Base-by-base conservation (phyloP, 1,140 invertebrate species). In the Prorops nasuta region DNA sequence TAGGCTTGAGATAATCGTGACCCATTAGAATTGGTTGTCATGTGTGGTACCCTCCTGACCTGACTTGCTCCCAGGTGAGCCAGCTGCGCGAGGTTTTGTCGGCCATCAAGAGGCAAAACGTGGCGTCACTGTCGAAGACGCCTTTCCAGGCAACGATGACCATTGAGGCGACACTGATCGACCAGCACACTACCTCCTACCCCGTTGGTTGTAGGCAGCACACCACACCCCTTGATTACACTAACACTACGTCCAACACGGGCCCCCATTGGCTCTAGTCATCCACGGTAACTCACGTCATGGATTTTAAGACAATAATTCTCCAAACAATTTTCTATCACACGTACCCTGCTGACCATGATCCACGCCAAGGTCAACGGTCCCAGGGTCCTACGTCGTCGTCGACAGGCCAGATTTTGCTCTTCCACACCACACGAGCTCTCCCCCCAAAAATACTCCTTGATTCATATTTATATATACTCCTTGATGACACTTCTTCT, bases 231-330 rank as follows among this genome's bases (percentile, higher is more conserved):
- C 66, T 61, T 60, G 72, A 71, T 68, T 73, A 77, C 75, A 77
- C 75, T 72, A 76, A 77, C 75, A 74, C 72, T 71, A 42, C 75
- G 67, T 66, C 71, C 69, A 76, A 77, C 68, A 74, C 66, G 64
- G 71, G 68, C 62, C 73, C 74, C 60, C 69, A 77, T 66, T 77
- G 75, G 74, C 73, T 77, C 63, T 78, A 78, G 71, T 69, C 71
- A 61, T 58, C 67, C 66, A 77, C 74, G 74, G 74, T 77, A 76
- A 77, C 75, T 76, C 74, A 73, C 66, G 70, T 71, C 74, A 76
- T 76, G 72, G 72, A 75, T 76, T 77, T 77, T 72, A 74, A 64
- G 47, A 28, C 24, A 28, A 28, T 28, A 28, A 28, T 10, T 6
- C 24, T 28, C 24, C 4, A 28, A 6, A 28, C 24, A 4, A 28